Evolutionary conservation across 2,888 invertebrate genomes (phyloP).

Genomic region (Camptogramma bilineatum): DNA sequence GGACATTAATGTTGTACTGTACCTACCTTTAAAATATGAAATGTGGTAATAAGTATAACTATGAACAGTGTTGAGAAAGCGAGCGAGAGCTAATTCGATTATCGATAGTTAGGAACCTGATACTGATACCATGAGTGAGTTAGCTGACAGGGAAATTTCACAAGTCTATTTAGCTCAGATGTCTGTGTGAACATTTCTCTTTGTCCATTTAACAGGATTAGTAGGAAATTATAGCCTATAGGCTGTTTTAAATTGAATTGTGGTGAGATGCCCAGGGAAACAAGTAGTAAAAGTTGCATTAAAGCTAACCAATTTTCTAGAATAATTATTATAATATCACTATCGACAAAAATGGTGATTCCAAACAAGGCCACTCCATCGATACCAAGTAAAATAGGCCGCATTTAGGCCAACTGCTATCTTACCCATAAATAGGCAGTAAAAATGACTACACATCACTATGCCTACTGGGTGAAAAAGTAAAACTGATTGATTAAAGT

Average conservation of each 20-base stretch:
- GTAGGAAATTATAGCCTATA: conserved; percentile 1
- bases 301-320: neutral
- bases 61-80: conserved; percentile 28
- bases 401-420: conserved; percentile 11
- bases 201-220: conserved; percentile 4
- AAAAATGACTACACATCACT: conserved; percentile 39
- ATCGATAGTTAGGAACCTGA: conserved; percentile 18
- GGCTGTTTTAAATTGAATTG: neutral
- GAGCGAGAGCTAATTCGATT: conserved; percentile 10
- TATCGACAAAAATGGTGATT: neutral
- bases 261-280: too few relatives aligned
- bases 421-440: conserved; percentile 8
- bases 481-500: too few relatives aligned
- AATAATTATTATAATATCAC: neutral
- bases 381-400: neutral
- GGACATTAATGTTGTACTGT: too few relatives aligned
- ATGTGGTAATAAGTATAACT: neutral
- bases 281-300: too few relatives aligned
- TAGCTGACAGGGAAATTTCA: conserved; percentile 11
- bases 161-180: conserved; percentile 2
- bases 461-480: conserved; percentile 24
- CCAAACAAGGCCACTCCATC: neutral
- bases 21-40: too few relatives aligned
- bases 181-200: conserved; percentile 10
- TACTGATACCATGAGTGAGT: conserved; percentile 19